These are phyloP conservation scores for Holacanthella duospinosa DNA, from an alignment of 2,888 invertebrate species.

Conservation along the genomic window DNA sequence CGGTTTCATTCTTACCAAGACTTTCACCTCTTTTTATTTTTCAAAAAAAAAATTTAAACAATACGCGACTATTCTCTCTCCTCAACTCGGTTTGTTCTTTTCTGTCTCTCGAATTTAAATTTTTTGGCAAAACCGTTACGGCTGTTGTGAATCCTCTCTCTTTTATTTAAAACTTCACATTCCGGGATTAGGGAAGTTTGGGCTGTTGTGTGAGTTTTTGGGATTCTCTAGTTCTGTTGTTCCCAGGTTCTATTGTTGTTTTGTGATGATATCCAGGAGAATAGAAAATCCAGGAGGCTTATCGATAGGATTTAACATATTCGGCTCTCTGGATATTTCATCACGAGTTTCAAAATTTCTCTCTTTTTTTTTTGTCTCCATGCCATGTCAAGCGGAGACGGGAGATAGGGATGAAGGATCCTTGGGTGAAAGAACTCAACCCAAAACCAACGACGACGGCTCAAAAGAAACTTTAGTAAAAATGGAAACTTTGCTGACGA, in stretches of 20 bases:
- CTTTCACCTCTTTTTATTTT: neutral
- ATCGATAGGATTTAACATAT: conserved; percentile 31
- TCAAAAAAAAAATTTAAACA: too few species aligned
- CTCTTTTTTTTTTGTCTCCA: conserved; percentile 3
- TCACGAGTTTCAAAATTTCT: conserved; percentile 3
- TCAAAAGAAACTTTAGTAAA: neutral
- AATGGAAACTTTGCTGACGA: neutral
- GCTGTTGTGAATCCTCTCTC: neutral
- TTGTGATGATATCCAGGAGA: conserved; percentile 6
- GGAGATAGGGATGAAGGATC: neutral
- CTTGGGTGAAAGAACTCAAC: neutral
- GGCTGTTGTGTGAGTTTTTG: conserved; percentile 1
- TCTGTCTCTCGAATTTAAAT: neutral
- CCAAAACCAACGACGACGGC: neutral
- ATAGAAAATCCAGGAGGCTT: conserved; percentile 21
- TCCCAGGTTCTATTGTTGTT: neutral
- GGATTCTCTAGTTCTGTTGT: conserved; percentile 4
- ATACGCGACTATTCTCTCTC: too few species aligned
- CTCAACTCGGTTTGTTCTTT: neutral
- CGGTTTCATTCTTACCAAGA: neutral
- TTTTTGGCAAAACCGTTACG: neutral
- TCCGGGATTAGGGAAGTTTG: conserved; percentile 8
- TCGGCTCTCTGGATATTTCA: conserved; percentile 9
- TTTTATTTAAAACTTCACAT: neutral
- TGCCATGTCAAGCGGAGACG: neutral